Base-by-base conservation (phyloP, 2,888 invertebrate species). In the Coleophora flavipennella region DNA sequence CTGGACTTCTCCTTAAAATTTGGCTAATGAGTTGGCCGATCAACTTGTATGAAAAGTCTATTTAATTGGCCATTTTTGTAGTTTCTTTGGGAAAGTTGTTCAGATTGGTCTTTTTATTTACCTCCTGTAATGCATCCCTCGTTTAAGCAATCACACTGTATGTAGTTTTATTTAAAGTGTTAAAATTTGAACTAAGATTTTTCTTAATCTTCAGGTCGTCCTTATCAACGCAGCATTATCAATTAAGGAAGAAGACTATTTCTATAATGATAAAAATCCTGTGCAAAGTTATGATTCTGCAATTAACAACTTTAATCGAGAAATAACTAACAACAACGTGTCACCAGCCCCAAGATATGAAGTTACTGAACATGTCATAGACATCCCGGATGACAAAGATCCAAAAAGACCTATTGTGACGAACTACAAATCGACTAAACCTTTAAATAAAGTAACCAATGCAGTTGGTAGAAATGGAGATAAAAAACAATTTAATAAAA, bases 341-440 rank as follows among this genome's bases (percentile, higher is more conserved):
- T 20, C 20, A 20, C 20, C 6, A 6, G 20, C 20, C 6, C 20
- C 49, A 2, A 50, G 37, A 1, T 80, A 80, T 28, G 57, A 76
- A 62, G 74, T 80, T 0, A 69, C 69, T 14, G 80, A 80, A 53
- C 55, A 61, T 4, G 50, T 77, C 1, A 44, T 56, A 2, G 80
- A 80, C 35, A 48, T 76, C 29, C 77, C 78, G 1, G 67, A 78
- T 35, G 47, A 60, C 2, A 55, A 59, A 12, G 55, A 55, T 1
- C 36, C 41, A 40, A 35, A 39, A 11, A 59, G 57, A 2, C 67
- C 71, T 1, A 55, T 76, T 1, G 12, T 66, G 1, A 28, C 59
- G 2, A 65, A 66, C 27, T 74, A 55, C 31, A 59, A 58, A 2
- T 35, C 61, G 4, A 26, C 35, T 1, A 53, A 33, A 43, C 67